These are phyloP conservation scores for Tokudaia tokunoshimensis DNA, from an alignment of 2,797 vertebrate genomes.

Conservation along the genomic window DNA sequence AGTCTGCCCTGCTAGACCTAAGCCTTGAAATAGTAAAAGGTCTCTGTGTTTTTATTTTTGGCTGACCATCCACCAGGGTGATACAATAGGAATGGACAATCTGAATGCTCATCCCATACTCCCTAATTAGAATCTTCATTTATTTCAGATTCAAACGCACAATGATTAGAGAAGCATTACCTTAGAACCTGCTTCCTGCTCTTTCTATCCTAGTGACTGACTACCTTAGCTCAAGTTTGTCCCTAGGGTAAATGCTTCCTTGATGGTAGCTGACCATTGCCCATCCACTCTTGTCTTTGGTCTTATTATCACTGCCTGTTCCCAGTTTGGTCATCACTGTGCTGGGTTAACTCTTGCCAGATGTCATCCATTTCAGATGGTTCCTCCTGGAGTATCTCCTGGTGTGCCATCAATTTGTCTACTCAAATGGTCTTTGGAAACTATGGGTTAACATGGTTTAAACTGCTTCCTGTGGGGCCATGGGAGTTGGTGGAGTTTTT, in stretches of 20 bases:
- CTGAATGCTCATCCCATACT: background rate
- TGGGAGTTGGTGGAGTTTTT: no score
- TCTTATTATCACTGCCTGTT: background rate
- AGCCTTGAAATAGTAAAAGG: no score
- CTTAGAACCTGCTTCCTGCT: background rate
- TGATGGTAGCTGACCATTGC: background rate
- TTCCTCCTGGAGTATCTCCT: no score
- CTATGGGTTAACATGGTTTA: background rate
- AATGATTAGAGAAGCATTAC: background rate
- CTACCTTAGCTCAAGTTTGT: background rate
- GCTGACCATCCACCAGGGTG: no score
- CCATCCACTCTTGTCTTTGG: background rate
- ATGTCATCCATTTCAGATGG: background rate
- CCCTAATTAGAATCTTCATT: constrained; percentile 4
- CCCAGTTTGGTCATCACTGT: background rate
- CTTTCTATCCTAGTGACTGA: background rate
- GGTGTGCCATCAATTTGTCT: background rate
- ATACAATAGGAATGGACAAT: background rate
- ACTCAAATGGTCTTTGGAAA: background rate
- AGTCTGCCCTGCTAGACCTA: no score
- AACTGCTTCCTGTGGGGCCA: background rate
- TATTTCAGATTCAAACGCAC: background rate
- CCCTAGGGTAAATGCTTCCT: no score
- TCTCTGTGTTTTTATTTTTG: no score
- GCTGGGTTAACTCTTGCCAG: background rate